phyloP scores from a whole-genome alignment of 2,888 invertebrate species.

The Stenodema calcarata region DNA sequence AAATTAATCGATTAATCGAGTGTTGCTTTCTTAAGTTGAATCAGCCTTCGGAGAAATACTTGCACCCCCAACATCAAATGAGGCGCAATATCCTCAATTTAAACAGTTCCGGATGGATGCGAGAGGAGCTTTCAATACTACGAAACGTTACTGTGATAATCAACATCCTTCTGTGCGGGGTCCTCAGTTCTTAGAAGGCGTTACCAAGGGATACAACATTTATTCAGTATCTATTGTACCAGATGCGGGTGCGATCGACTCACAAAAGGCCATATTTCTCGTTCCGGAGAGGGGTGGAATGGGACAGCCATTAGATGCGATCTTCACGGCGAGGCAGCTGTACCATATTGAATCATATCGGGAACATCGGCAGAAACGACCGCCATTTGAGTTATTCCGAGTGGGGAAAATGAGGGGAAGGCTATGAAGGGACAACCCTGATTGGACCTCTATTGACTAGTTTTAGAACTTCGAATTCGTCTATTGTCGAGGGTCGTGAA shows the following conservation, averaged over 20 bases:
- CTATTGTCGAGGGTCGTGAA: background rate
- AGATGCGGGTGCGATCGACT: slow-evolving; percentile 28
- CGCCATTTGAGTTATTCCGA: slow-evolving; percentile 16
- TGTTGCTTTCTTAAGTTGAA: too few species aligned
- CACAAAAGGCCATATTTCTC: background rate
- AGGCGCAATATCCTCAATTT: too few species aligned
- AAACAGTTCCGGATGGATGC: too few species aligned
- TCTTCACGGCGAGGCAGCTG: slow-evolving; percentile 6
- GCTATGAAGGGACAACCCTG: background rate
- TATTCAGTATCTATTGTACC: slow-evolving; percentile 13
- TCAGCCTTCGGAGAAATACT: too few species aligned
- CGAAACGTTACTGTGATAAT: background rate
- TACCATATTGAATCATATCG: slow-evolving; percentile 20
- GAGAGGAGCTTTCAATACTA: background rate
- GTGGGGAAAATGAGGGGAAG: background rate
- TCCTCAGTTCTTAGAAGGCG: background rate
- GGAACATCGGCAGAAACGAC: background rate
- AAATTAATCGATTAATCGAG: too few species aligned
- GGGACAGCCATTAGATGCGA: slow-evolving; percentile 8
- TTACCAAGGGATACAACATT: background rate
- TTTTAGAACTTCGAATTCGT: background rate
- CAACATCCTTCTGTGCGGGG: background rate
- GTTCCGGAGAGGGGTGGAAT: background rate
- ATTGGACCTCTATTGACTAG: background rate
- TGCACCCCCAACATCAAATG: too few species aligned